Evolutionary conservation across 1,140 invertebrate species (phyloP).

Genomic region (Bombus cullumanus): DNA sequence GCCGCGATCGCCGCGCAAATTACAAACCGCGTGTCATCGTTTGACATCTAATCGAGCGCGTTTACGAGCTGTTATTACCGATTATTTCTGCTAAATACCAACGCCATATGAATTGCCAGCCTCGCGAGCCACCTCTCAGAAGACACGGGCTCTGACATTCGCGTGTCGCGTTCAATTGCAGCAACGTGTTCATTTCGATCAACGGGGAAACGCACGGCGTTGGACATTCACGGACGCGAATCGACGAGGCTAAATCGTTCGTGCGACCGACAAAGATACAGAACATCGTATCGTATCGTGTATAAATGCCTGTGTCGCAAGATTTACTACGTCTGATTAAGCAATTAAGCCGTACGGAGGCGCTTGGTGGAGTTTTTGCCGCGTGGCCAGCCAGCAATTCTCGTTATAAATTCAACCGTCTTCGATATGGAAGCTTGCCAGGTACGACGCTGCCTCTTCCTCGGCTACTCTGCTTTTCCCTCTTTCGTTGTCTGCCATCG

Average conservation of each 20-base stretch:
- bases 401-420: slow-evolving; percentile 71
- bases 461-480: background rate
- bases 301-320: slow-evolving; percentile 77
- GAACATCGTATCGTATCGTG: slow-evolving; percentile 57
- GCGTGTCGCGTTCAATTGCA: background rate
- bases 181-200: slow-evolving; percentile 13
- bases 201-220: background rate
- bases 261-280: background rate
- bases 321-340: slow-evolving; percentile 82
- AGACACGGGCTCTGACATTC: background rate
- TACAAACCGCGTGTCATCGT: slow-evolving; percentile 17
- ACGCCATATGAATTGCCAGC: background rate
- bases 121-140: background rate
- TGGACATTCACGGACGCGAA: background rate
- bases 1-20: slow-evolving; percentile 14
- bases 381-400: slow-evolving; percentile 54
- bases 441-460: slow-evolving; percentile 13
- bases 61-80: background rate
- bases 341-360: slow-evolving; percentile 76
- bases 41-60: slow-evolving; percentile 14
- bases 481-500: background rate
- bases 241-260: background rate
- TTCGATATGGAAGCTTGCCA: slow-evolving; percentile 68
- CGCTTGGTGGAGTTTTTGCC: slow-evolving; percentile 68
- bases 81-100: background rate